Conservation (phyloP, 1,140 invertebrate genomes). For the Nylanderia fulva region DNA sequence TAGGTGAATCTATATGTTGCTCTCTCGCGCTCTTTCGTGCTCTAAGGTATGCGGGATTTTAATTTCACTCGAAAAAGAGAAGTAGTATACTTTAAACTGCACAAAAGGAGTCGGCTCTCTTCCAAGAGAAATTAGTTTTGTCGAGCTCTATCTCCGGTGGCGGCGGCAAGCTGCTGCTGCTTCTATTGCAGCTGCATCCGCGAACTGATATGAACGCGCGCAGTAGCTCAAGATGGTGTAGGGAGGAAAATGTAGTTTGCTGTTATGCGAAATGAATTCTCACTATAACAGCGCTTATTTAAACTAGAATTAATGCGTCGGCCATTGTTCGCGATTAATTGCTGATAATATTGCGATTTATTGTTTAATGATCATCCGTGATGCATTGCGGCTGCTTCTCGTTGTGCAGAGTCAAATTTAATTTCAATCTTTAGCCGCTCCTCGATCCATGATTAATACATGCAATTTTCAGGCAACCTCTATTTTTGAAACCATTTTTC, state of each 20-base stretch:
- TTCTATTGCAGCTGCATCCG: conserved; percentile 47
- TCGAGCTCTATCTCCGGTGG: conserved; percentile 42
- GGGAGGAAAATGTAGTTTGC: conserved; percentile 48
- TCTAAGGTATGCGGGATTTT: conserved; percentile 36
- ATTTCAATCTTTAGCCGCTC: conserved; percentile 16
- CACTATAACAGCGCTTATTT: conserved; percentile 35
- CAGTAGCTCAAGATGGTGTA: conserved; percentile 37
- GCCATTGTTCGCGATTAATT: conserved; percentile 36
- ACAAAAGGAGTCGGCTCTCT: conserved; percentile 39
- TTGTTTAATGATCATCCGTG: conserved; percentile 29
- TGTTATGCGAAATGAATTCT: conserved; percentile 33
- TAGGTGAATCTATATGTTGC: conserved; percentile 11
- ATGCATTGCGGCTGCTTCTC: not conserved
- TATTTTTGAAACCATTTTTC: conserved; percentile 10
- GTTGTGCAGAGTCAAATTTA: conserved; percentile 1
- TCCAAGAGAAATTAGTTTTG: conserved; percentile 58
- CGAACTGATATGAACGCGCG: conserved; percentile 41
- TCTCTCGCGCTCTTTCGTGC: not conserved
- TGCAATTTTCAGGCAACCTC: not conserved
- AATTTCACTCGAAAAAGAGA: conserved; percentile 52
- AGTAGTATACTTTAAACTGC: conserved; percentile 29
- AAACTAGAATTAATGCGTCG: conserved; percentile 53
- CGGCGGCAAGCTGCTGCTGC: conserved; percentile 1
- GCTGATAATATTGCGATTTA: conserved; percentile 40
- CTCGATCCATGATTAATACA: conserved; percentile 4